Base-by-base conservation (phyloP, 1,140 invertebrate species). In the Euura lappo region DNA sequence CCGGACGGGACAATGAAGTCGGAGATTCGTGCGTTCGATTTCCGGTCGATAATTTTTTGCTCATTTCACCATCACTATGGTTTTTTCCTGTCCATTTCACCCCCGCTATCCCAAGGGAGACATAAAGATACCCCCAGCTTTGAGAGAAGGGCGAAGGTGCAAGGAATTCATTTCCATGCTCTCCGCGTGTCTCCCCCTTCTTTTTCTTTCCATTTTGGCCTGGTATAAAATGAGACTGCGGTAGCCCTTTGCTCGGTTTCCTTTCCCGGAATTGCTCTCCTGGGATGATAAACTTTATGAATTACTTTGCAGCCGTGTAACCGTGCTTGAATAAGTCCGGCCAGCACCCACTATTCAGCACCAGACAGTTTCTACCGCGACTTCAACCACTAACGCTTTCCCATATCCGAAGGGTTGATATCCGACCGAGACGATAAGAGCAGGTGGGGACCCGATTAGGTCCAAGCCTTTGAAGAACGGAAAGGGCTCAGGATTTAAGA, bases 281-380 rank as follows among this genome's bases (percentile, higher is more conserved):
- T 44, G 67, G 71, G 75, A 74, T 78, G 74, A 76, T 77, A 81
- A 80, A 79, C 78, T 80, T 79, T 81, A 81, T 80, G 77, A 80
- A 80, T 80, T 80, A 80, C 79, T 78, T 69, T 75, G 76, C 70
- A 66, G 70, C 69, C 45, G 72, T 74, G 74, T 76, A 74, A 76
- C 72, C 75, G 69, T 60, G 51, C 51, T 60, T 60, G 13, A 60
- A 72, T 72, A 76, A 76, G 73, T 74, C 67, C 69, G 71, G 73
- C 51, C 51, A 60, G 13, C 13, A 60, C 13, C 51, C 51, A 60
- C 51, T 60, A 60, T n/a, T 60, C 13, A 60, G 51, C 51, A 60
- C 51, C 51, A 60, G 51, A 60, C 51, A 60, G 10, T 60, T 60
- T 11, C 51, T n/a, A 60, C 10, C 6, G 13, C 3, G 51, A 60